Percentiles rank a stretch among this genome's conserved stretches.
These are phyloP conservation scores for Operophtera brumata DNA, from an alignment of 2,888 invertebrate species.

Conservation along the genomic window DNA sequence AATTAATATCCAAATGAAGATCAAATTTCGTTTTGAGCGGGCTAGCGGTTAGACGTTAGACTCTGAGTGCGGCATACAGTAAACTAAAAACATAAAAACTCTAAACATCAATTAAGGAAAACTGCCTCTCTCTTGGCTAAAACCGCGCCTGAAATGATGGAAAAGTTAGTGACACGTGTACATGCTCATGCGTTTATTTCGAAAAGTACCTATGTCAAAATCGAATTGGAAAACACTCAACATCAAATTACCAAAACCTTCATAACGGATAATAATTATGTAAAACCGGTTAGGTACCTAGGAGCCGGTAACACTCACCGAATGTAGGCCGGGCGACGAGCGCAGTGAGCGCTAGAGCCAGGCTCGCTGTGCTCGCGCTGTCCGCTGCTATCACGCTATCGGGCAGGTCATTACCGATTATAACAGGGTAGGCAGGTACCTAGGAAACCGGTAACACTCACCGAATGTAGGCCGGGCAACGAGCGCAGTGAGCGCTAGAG, in stretches of 20 bases:
- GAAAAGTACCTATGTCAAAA: neutral
- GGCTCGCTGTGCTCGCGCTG: slow-evolving; percentile 81
- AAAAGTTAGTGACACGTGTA: neutral
- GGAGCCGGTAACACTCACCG: slow-evolving; percentile 69
- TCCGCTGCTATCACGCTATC: slow-evolving; percentile 71
- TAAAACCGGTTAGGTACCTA: too few species aligned
- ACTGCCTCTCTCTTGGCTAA: neutral
- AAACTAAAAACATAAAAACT: too few species aligned
- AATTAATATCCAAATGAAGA: too few species aligned
- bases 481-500: slow-evolving; percentile 84
- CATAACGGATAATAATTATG: neutral
- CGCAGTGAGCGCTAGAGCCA: slow-evolving; percentile 84
- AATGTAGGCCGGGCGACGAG: slow-evolving; percentile 84
- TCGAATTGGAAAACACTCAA: neutral
- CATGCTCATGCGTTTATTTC: slow-evolving; percentile 1
- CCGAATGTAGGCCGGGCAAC: slow-evolving; percentile 84
- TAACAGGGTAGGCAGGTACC: too few species aligned
- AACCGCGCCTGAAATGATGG: neutral
- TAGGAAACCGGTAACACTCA: slow-evolving; percentile 48
- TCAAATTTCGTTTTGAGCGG: too few species aligned
- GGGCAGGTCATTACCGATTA: slow-evolving; percentile 67
- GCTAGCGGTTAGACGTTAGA: too few species aligned
- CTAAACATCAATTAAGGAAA: neutral
- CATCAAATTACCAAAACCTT: neutral
- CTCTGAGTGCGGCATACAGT: too few species aligned